Percentiles rank a stretch among this genome's conserved stretches.
Conservation (phyloP, 2,888 invertebrate genomes). For the Pristionchus japonicus region DNA sequence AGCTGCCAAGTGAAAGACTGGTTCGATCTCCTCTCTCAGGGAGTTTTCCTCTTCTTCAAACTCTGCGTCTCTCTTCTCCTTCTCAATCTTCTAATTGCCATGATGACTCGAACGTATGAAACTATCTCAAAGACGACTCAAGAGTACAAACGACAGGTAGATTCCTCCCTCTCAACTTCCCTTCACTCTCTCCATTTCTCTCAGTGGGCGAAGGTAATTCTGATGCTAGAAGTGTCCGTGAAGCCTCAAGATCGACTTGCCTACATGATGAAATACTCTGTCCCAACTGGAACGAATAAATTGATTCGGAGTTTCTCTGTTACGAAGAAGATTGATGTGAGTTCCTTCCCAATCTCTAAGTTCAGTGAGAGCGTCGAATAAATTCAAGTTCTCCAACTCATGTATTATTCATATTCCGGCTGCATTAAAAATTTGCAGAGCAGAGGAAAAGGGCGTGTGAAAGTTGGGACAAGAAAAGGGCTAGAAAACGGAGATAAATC, state of each 20-base stretch:
- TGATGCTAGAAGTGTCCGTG: constrained; percentile 95
- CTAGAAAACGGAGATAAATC: not conserved
- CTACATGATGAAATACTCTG: constrained; percentile 90
- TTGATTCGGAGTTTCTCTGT: constrained; percentile 63
- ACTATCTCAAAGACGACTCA: constrained; percentile 95
- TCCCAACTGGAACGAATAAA: constrained; percentile 79
- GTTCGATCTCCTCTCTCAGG: constrained; percentile 63
- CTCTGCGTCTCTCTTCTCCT: constrained; percentile 92
- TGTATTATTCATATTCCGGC: not conserved
- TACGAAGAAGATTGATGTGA: constrained; percentile 52
- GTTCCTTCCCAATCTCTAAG: no score
- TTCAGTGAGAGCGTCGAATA: not conserved
- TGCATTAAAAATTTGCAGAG: not conserved
- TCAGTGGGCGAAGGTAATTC: constrained; percentile 95
- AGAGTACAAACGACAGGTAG: constrained; percentile 85
- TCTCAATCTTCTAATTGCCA: constrained; percentile 97
- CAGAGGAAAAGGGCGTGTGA: no score
- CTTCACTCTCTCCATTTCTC: no score
- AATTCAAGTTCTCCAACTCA: no score
- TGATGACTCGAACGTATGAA: constrained; percentile 99
- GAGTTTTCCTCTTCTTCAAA: constrained; percentile 94
- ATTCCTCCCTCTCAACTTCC: no score
- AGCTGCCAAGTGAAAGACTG: no score
- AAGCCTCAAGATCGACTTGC: constrained; percentile 88
- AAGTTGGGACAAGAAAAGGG: not conserved